These are phyloP conservation scores for Lasioglossum lativentre DNA, from an alignment of 2,888 invertebrate genomes.

Conservation along the genomic window DNA sequence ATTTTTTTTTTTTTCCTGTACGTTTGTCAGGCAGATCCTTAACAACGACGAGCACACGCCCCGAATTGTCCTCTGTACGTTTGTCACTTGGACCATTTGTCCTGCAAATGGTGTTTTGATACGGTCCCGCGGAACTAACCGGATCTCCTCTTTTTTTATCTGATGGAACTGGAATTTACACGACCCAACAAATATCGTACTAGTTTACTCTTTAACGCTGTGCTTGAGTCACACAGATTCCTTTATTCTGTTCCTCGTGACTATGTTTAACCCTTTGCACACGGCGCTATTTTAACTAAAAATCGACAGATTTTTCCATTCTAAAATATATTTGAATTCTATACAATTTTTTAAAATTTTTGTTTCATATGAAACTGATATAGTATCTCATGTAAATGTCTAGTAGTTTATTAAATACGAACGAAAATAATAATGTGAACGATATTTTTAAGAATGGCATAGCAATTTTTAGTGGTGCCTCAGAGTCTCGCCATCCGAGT, in stretches of 20 bases:
- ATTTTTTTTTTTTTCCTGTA: not conserved
- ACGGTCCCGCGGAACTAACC: not conserved
- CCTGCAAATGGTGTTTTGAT: slow-evolving; percentile 1
- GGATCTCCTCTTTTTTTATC: slow-evolving; percentile 8
- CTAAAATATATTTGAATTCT: too few relatives aligned
- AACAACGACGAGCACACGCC: not conserved
- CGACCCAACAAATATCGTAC: not conserved
- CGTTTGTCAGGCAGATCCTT: slow-evolving; percentile 7
- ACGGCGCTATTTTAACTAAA: too few relatives aligned
- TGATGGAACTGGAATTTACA: not conserved
- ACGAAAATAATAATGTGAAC: too few relatives aligned
- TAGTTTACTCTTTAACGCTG: not conserved
- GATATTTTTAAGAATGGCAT: too few relatives aligned
- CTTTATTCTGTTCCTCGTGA: not conserved
- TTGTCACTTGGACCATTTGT: slow-evolving; percentile 14
- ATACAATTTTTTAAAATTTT: too few relatives aligned
- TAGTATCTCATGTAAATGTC: too few relatives aligned
- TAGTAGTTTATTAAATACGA: too few relatives aligned
- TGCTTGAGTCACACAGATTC: not conserved
- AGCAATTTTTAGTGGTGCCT: too few relatives aligned
- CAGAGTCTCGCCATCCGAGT: too few relatives aligned
- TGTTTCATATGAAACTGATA: too few relatives aligned
- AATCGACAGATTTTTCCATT: too few relatives aligned
- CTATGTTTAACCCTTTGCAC: too few relatives aligned
- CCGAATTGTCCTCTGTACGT: not conserved